Evolutionary conservation across 2,888 invertebrate species (phyloP), one percentile per base, ranked within the genome.

Genomic region (Temnothorax unifasciatus): DNA sequence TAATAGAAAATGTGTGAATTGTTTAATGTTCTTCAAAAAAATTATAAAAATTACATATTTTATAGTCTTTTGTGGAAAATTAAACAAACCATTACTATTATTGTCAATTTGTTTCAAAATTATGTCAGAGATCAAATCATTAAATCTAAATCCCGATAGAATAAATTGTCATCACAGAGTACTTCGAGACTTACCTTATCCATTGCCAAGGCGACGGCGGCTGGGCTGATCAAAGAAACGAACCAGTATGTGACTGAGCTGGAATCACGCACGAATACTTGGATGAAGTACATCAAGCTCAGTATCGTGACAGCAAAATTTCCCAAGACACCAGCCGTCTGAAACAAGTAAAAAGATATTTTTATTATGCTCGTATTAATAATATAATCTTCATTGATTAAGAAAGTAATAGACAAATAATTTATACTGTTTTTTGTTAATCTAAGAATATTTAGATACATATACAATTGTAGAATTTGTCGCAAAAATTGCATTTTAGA

Each of bases 161-260:
- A 41, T 41, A 18, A 66, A 71, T 21, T 69, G 13, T 52, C 50
- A 69, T 59, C 25, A 25, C 73, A 61, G 61, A 44, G n/a, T 75
- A 63, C 21, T 73, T 13, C 0, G 47, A 71, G 61, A 87, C 87
- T 92, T 95, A 97, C 98, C 96, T 97, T 97, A 91, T 98, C 98
- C 96, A 98, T 97, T 34, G 97, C 98, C 13, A 98, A 95, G 0
- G 98, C 97, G 90, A 98, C 97, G 75, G 98, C 97, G 29, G 97
- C 97, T 79, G 98, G 98, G 93, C 97, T 98, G 89, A 98, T 96
- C 84, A 98, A 96, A 0, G 97, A 97, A 63, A 98, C 96, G 81
- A 97, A 95, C 97, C 97, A 97, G 93, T 97, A 97, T 11, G 97
- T 96, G 59, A 96, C 96, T 0, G 97, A 96, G 86, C 96, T 96